Base-by-base conservation (phyloP, 2,113 vertebrate species). In the Aythya baeri region DNA sequence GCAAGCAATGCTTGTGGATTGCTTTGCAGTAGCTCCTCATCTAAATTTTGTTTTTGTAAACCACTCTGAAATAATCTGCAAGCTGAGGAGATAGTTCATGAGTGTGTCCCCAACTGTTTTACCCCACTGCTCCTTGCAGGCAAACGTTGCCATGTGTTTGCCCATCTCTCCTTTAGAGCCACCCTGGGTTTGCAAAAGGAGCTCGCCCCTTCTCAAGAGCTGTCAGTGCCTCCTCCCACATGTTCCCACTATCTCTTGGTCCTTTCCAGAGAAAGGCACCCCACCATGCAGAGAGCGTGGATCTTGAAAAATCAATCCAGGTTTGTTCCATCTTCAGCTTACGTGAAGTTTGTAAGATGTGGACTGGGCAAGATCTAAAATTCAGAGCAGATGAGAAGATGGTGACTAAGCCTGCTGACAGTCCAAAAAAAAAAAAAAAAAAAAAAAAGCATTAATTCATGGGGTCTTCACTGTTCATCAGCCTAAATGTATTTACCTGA, bases 401-500 rank as follows among this genome's bases (percentile, higher is more conserved):
- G 2, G 11, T 55, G 92, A 65, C 22, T 88, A 83, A 91, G 13
- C 29, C 71, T 63, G n/a, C 13, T 93, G 77, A 83, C 41, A 85
- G 50, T 63, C 59, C 41, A 16, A 34, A 25, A 36, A 34, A 36
- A 63, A 26, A 34, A 36, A 34, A 36, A 63, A 26, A 34, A 36
- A 61, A 44, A 84, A 23, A 31, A 34, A 32, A 11, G 5, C n/a
- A 78, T 93, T 44, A 81, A 67, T 82, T 87, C 43, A 38, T 18
- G 54, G 46, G 21, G 46, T 80, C 52, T 83, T 93, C 76, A 75
- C n/a, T 89, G 43, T 71, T 94, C 67, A 80, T 87, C 81, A 96
- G 4, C 52, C n/a, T 74, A 74, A 88, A 90, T 62, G 17, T 49
- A 72, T 96, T 86, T 89, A 87, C 59, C 77, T 90, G 63, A 71